Conservation (phyloP, 2,113 vertebrate species). For the Myiopsitta monachus region DNA sequence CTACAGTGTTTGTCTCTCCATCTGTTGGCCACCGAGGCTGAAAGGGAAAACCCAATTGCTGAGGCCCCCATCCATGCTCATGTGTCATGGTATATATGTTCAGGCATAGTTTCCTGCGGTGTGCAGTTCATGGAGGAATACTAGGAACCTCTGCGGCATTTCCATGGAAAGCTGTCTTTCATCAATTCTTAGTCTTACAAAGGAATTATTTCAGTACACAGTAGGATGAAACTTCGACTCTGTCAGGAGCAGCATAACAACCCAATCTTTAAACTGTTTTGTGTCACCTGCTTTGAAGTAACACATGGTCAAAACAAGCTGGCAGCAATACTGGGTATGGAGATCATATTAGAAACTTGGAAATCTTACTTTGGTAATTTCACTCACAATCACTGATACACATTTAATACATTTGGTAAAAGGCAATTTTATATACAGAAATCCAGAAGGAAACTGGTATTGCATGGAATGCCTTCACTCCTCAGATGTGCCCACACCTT, state of each 20-base stretch:
- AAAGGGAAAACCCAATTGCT: not conserved
- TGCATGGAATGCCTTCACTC: not conserved
- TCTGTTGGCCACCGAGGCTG: not conserved
- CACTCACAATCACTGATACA: not conserved
- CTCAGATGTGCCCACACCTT: not conserved
- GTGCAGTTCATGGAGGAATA: not conserved
- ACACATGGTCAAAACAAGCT: not conserved
- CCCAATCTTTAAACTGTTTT: not conserved
- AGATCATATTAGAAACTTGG: not conserved
- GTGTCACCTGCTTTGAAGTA: not conserved
- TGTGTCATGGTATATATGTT: not conserved
- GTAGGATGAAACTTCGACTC: not conserved
- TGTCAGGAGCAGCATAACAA: not conserved
- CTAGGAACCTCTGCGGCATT: not conserved
- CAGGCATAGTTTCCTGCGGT: not conserved
- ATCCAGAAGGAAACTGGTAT: not conserved
- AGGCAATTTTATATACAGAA: not conserved
- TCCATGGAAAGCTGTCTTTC: not conserved
- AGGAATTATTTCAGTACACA: not conserved
- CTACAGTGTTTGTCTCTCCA: not conserved
- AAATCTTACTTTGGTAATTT: not conserved
- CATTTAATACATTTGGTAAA: not conserved
- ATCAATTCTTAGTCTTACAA: not conserved
- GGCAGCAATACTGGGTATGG: not conserved
- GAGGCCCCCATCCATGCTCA: rapidly evolving